Evolutionary conservation across 92 coral and sea anemone species (phyloP).

Genomic region (Virgularia gustaviana): DNA sequence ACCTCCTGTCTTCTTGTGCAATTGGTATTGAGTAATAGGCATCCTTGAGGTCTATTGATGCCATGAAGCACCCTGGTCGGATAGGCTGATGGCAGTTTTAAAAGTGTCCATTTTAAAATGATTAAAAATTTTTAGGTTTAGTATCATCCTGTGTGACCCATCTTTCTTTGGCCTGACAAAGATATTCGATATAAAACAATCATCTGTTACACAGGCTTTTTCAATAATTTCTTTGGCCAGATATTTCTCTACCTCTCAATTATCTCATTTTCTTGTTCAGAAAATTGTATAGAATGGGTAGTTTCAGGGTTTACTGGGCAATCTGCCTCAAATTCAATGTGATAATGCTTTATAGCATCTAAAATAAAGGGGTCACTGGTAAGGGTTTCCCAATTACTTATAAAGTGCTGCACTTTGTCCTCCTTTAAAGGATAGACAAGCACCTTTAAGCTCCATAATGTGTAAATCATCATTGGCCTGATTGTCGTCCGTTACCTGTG

Average conservation of each 20-base stretch:
- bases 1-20: constrained; percentile 43
- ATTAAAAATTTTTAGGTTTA: constrained; percentile 39
- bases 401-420: constrained; percentile 21
- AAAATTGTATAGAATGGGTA: constrained; percentile 15
- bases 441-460: neutral
- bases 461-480: neutral
- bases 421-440: constrained; percentile 11
- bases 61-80: constrained; percentile 50
- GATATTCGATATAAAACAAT: constrained; percentile 37
- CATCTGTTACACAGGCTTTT: no score
- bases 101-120: constrained; percentile 52
- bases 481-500: constrained; percentile 15
- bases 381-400: constrained; percentile 25
- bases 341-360: constrained; percentile 47
- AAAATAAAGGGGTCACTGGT: constrained; percentile 39
- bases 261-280: constrained; percentile 23
- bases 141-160: constrained; percentile 34
- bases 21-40: constrained; percentile 52
- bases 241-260: no score
- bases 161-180: constrained; percentile 45
- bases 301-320: constrained; percentile 8
- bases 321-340: constrained; percentile 38
- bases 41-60: constrained; percentile 52
- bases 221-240: no score
- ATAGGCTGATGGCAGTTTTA: constrained; percentile 41